A percentile compares a stretch with the other conserved stretches of the same genome.
Evolutionary conservation across 2,888 invertebrate genomes (phyloP).

Genomic region (Microdon myrmicae): DNA sequence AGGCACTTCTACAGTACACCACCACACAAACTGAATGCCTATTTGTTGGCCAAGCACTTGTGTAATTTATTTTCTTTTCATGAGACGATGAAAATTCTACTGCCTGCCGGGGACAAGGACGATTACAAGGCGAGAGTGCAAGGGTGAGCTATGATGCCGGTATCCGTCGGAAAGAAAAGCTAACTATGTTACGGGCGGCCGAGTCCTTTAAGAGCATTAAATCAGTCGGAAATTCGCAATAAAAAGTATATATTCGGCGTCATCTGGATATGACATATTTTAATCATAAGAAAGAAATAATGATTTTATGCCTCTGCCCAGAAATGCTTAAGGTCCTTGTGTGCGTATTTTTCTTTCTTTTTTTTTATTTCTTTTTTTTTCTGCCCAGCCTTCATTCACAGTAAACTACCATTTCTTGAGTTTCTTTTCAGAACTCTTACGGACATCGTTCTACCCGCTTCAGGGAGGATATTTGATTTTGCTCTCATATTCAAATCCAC

Average conservation of each 20-base stretch:
- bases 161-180: slow-evolving; percentile 30
- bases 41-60: slow-evolving; percentile 45
- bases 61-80: slow-evolving; percentile 47
- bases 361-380: slow-evolving; percentile 12
- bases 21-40: slow-evolving; percentile 10
- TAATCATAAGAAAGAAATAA: slow-evolving; percentile 57
- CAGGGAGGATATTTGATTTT: too few species aligned
- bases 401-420: slow-evolving; percentile 19
- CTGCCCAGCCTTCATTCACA: slow-evolving; percentile 10
- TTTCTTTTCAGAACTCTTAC: slow-evolving; percentile 37
- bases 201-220: slow-evolving; percentile 55
- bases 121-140: background rate
- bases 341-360: slow-evolving; percentile 18
- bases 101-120: slow-evolving; percentile 11
- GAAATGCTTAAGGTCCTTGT: slow-evolving; percentile 19
- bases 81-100: slow-evolving; percentile 24
- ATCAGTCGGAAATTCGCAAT: slow-evolving; percentile 57
- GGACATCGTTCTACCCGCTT: too few species aligned
- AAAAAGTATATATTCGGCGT: slow-evolving; percentile 56
- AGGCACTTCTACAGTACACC: slow-evolving; percentile 5
- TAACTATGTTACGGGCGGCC: slow-evolving; percentile 11
- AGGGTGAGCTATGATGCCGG: background rate
- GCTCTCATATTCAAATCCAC: too few species aligned
- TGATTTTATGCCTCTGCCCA: slow-evolving; percentile 54
- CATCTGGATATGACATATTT: slow-evolving; percentile 57